Base-by-base conservation (phyloP, 2,113 vertebrate species). In the Anguilla japonica region DNA sequence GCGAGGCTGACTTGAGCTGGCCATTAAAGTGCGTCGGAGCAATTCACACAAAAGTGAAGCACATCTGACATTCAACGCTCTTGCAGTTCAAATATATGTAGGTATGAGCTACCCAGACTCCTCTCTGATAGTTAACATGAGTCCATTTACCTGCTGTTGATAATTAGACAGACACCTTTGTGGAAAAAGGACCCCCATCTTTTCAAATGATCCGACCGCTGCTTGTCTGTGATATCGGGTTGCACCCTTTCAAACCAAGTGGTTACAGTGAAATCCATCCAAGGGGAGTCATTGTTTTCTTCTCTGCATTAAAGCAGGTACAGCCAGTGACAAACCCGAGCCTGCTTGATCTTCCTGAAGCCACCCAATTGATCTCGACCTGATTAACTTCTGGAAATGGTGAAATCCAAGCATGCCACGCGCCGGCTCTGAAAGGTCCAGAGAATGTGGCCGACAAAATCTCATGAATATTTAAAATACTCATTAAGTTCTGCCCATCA, bases 121-220 rank as follows among this genome's bases (percentile, higher is more conserved):
- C 93, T 93, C 91, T 93, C 91, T 56, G 90, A 85, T 91, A 90
- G 85, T 89, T 78, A 67, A 84, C 53, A 89, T 89, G 92, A 89
- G 92, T 93, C 93, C 95, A 95, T 94, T 96, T 94, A 96, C 97
- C 97, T 97, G 96, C 97, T 98, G 97, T 94, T 95, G 94, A 94
- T 94, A 95, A 97, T 96, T 92, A 94, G 89, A 87, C 91, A 87
- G 95, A 96, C 96, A 95, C 95, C 94, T 86, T 85, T 9, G 92
- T 20, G 90, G 88, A 91, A 89, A 92, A 91, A 91, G 93, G 88
- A 91, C 88, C 94, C 86, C 93, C 94, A 94, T 94, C 94, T 92
- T 93, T 94, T 95, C 92, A 94, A 91, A 88, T 88, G 92, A 91
- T 89, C 92, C 84, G 43, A 57, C 43, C 46, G 88, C 85, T 82